Base-by-base conservation (phyloP, 2,888 invertebrate genomes). In the Dusona sp. region DNA sequence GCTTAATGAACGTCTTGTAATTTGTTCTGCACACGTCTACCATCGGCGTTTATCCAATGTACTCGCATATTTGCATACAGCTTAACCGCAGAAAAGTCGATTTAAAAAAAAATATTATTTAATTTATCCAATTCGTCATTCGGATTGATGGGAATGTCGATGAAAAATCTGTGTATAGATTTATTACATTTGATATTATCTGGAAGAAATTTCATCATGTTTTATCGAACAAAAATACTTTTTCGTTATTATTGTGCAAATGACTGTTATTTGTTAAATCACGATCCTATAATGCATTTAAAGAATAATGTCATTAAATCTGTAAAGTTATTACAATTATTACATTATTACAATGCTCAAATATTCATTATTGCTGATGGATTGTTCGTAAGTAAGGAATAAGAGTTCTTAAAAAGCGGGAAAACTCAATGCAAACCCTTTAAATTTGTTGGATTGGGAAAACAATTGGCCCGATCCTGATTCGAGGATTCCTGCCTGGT, bases 51-150 rank as follows among this genome's bases (percentile, higher is more conserved):
- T 75, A 6, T 51, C 51, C 54, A 51, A 7, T n/a, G 48, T 65
- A 70, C 36, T 48, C 51, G 42, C 48, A 57, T 9, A 68, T 74
- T 29, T 33, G 70, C 51, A 61, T 42, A 36, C 45, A 67, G 67
- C 54, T 36, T 16, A n/a, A 70, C 33, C 42, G 51, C 64, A 68
- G 81, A 64, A 65, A 74, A 74, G 86, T 77, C 82, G 83, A 86
- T 88, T 89, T 85, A 85, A 85, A 85, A 67, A 78, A 82, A 80
- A 83, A 85, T 51, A 77, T 77, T 73, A 64, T 74, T 79, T 85
- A 86, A 86, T 90, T 90, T 87, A 90, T 90, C 86, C 89, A 64
- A 65, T 70, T 77, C 70, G 72, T 73, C 67, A 72, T 77, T 77
- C 48, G 64, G 84, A 38, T 64, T 68, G 73, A 81, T 89, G 84